Evolutionary conservation across 2,888 invertebrate genomes (phyloP).

Genomic region (Lasioglossum leucozonium): DNA sequence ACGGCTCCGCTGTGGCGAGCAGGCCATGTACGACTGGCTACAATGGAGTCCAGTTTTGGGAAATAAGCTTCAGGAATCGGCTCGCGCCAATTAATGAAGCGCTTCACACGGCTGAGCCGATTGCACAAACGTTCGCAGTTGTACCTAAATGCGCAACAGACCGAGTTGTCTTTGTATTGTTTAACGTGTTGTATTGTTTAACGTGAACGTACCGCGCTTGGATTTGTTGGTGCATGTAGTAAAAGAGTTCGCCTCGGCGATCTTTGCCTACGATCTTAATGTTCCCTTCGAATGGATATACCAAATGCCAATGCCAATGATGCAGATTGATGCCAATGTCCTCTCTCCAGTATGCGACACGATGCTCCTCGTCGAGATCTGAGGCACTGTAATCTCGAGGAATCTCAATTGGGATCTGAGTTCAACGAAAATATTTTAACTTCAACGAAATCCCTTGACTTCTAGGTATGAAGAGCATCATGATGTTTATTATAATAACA

Average conservation of each 20-base stretch:
- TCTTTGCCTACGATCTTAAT: conserved; percentile 90
- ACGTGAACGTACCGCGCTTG: conserved; percentile 85
- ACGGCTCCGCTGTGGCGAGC: conserved; percentile 87
- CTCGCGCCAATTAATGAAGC: conserved; percentile 88
- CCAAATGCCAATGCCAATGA: conserved; percentile 97
- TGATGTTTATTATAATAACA: not conserved
- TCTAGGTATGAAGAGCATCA: not conserved
- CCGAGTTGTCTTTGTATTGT: not conserved
- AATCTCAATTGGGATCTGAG: conserved; percentile 87
- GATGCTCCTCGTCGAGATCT: conserved; percentile 91
- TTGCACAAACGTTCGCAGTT: conserved; percentile 92
- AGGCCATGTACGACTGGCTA: conserved; percentile 91
- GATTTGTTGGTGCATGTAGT: conserved; percentile 92
- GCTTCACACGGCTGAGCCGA: conserved; percentile 87
- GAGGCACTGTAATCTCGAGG: conserved; percentile 91
- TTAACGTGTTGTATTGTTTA: not conserved
- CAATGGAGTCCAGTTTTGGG: conserved; percentile 92
- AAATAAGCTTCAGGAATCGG: conserved; percentile 93
- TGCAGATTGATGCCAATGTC: conserved; percentile 94
- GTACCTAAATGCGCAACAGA: conserved; percentile 86
- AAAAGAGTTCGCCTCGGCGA: conserved; percentile 92
- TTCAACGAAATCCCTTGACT: too few relatives aligned
- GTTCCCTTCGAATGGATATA: conserved; percentile 91
- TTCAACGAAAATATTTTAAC: not conserved
- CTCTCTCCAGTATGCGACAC: conserved; percentile 93